Evolutionary conservation across 2,888 invertebrate genomes (phyloP), one percentile per base, ranked within the genome.

Genomic region (Phaonia tiefii): DNA sequence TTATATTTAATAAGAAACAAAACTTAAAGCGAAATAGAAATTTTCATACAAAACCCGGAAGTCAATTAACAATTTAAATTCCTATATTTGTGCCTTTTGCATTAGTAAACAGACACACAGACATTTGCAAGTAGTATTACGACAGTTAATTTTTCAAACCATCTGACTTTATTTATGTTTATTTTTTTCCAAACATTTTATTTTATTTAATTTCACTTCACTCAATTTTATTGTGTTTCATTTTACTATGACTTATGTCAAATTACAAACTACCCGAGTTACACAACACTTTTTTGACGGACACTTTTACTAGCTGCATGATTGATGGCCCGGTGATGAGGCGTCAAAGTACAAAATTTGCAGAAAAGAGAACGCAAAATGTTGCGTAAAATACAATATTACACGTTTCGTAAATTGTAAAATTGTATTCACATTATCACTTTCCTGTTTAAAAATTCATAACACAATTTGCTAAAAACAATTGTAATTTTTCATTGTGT

Each of bases 31-130:
- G 20, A 13, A 49, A 49, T 49, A 49, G 20, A 49, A 1, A 20
- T 70, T 73, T 73, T 54, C 77, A 69, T 77, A 58, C 44, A 22
- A 26, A 54, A 81, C 77, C 75, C 80, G 80, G 80, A 81, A 81
- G 63, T 73, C 39, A 20, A 75, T 78, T 71, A 65, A 63, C 65
- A 78, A 67, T 75, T 78, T 67, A 49, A 75, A 72, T 72, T 20
- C n/a, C 20, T 5, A 31, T 31, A 31, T 31, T 17, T 3, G 11
- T 22, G 13, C n/a, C n/a, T n/a, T n/a, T n/a, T n/a, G n/a, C 39
- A 13, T 42, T 42, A 8, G 13, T 22, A 39, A 31, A 5, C 42
- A n/a, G 15, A 37, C 37, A 20, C n/a, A n/a, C n/a, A 63, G 42
- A 39, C 31, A 20, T 22, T 51, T 3, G 22, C 22, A 51, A 22